phyloP scores from a whole-genome alignment of 2,797 vertebrate genomes.

The Xiphophorus birchmanni region DNA sequence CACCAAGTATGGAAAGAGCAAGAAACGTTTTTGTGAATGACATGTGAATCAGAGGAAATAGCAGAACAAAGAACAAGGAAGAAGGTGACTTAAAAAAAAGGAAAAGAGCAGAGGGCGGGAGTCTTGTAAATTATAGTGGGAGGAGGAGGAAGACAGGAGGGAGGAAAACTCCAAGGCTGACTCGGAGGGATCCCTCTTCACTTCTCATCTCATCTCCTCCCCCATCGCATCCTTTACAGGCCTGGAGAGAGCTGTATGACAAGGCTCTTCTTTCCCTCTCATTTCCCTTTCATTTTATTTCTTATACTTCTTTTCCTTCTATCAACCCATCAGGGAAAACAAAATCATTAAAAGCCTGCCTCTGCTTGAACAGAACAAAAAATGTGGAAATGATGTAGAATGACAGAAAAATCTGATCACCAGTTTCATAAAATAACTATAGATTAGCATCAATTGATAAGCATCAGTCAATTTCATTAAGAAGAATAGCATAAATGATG shows the following conservation, averaged over 20 bases:
- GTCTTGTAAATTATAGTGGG: constrained; percentile 53
- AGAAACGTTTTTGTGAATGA: constrained; percentile 61
- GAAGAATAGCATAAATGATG: not conserved
- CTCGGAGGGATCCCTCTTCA: constrained; percentile 72
- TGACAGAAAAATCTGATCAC: constrained; percentile 11
- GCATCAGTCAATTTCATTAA: not conserved
- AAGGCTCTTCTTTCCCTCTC: constrained; percentile 44
- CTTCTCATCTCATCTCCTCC: constrained; percentile 43
- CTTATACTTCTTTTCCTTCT: constrained; percentile 21
- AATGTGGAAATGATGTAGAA: not conserved
- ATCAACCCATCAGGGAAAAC: not conserved
- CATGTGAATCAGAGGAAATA: constrained; percentile 24
- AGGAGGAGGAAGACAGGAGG: constrained; percentile 36
- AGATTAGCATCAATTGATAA: not conserved
- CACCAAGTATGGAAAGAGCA: constrained; percentile 35
- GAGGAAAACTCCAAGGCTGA: constrained; percentile 68
- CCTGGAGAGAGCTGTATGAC: constrained; percentile 48
- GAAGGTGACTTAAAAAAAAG: constrained; percentile 22
- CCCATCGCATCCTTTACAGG: constrained; percentile 25
- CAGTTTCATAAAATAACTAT: not conserved
- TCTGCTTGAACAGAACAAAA: not conserved
- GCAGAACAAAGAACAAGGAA: constrained; percentile 34
- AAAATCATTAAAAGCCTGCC: not conserved
- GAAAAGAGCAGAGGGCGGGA: constrained; percentile 20
- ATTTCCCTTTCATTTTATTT: constrained; percentile 45